Conservation (phyloP, 2,113 vertebrate genomes). For the Kryptolebias marmoratus region DNA sequence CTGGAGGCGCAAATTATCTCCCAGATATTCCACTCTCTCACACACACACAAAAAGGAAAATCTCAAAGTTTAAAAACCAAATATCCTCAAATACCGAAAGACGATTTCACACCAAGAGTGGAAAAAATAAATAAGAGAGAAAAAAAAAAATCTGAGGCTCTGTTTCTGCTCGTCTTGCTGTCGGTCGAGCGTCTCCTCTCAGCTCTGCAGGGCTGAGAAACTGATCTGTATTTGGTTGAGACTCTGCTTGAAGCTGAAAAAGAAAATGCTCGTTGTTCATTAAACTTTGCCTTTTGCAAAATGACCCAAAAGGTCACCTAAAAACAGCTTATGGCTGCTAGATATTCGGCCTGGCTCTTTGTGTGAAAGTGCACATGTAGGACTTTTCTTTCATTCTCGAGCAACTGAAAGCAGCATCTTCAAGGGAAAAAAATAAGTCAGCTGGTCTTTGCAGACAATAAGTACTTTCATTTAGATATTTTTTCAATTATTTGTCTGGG, state of each 20-base stretch:
- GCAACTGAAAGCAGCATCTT: conserved; percentile 15
- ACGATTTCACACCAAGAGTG: neutral
- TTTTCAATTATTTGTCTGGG: neutral
- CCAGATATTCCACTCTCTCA: conserved; percentile 39
- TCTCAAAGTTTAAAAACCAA: neutral
- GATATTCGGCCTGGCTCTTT: conserved; percentile 88
- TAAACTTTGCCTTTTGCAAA: conserved; percentile 96
- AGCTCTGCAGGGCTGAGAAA: conserved; percentile 69
- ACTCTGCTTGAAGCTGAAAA: conserved; percentile 79
- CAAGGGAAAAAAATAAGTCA: neutral
- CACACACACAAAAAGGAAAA: neutral
- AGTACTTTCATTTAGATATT: neutral
- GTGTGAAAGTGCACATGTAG: conserved; percentile 83
- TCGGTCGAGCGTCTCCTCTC: conserved; percentile 27
- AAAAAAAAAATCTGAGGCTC: conserved; percentile 4
- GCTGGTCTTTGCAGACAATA: neutral
- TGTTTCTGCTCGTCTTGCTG: conserved; percentile 36
- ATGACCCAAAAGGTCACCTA: conserved; percentile 92
- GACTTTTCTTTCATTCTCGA: conserved; percentile 57
- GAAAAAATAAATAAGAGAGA: neutral
- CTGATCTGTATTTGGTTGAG: conserved; percentile 81
- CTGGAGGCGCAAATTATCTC: conserved; percentile 58
- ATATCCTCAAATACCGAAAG: conserved; percentile 66
- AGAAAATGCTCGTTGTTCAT: conserved; percentile 96
- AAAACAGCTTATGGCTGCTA: conserved; percentile 95